Conservation (phyloP, 2,113 vertebrate genomes). For the Haemorhous mexicanus region DNA sequence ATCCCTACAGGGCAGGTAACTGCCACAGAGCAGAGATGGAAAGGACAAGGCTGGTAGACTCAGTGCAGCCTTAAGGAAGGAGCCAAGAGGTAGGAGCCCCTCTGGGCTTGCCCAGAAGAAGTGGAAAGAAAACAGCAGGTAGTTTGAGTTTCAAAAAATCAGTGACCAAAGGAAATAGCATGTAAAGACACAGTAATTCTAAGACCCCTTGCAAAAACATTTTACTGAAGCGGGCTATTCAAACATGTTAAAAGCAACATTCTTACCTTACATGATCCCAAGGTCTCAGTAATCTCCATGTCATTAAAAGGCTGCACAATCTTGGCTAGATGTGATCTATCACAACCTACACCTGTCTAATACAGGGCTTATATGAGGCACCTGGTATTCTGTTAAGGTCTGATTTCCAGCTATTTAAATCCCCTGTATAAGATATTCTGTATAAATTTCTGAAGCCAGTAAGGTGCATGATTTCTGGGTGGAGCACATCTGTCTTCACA, state of each 20-base stretch:
- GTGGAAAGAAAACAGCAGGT: not conserved
- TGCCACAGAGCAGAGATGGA: not conserved
- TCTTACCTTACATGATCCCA: not conserved
- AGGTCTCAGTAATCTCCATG: not conserved
- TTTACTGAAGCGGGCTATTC: not conserved
- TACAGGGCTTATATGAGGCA: accelerated
- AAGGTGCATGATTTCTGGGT: not conserved
- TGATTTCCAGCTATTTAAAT: not conserved
- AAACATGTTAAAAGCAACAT: not conserved
- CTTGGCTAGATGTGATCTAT: not conserved
- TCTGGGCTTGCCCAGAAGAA: not conserved
- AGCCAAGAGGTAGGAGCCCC: not conserved
- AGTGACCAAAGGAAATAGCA: not conserved
- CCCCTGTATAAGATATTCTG: not conserved
- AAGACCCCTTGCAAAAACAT: not conserved
- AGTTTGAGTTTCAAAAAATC: not conserved
- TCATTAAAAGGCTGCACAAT: not conserved
- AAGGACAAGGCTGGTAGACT: not conserved
- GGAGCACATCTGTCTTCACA: not conserved
- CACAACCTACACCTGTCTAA: not conserved
- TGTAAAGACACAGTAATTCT: not conserved
- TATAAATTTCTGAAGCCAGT: not conserved
- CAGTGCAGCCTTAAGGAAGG: not conserved
- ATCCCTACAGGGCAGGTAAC: not conserved
- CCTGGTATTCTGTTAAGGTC: not conserved